Percentiles rank a stretch among this genome's conserved stretches.
These are phyloP conservation scores for Lasioglossum figueresi DNA, from an alignment of 2,888 invertebrate genomes.

Conservation along the genomic window DNA sequence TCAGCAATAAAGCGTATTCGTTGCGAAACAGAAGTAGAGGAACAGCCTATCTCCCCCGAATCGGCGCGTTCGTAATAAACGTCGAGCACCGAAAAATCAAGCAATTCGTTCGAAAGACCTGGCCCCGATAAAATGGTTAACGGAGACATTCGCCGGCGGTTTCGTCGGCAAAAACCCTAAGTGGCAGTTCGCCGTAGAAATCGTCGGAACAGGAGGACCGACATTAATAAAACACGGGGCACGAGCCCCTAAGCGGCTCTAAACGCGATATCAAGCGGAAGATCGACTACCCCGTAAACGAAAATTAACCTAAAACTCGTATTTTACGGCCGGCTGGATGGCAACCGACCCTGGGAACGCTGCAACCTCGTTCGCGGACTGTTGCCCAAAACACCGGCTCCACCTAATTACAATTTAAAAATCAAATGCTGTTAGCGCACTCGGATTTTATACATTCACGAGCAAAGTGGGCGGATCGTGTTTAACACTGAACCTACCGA, in stretches of 20 bases:
- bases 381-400: background rate
- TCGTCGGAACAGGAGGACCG: background rate
- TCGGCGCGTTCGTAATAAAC: background rate
- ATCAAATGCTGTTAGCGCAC: background rate
- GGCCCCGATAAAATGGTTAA: background rate
- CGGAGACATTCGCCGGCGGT: background rate
- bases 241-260: background rate
- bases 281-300: constrained; percentile 42
- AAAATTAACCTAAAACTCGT: constrained; percentile 39
- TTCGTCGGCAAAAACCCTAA: background rate
- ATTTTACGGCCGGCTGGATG: constrained; percentile 18
- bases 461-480: background rate
- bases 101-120: background rate
- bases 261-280: constrained; percentile 27
- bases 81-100: background rate
- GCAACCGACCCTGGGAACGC: background rate
- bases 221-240: constrained; percentile 30
- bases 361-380: background rate
- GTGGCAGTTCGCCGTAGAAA: background rate
- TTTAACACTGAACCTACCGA: too few species aligned
- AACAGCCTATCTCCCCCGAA: background rate
- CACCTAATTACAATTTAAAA: background rate
- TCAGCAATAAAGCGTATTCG: background rate
- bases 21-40: background rate
- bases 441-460: background rate